Evolutionary conservation across 2,888 invertebrate genomes (phyloP), one percentile per base, ranked within the genome.

Genomic region (Tipula helvola): DNA sequence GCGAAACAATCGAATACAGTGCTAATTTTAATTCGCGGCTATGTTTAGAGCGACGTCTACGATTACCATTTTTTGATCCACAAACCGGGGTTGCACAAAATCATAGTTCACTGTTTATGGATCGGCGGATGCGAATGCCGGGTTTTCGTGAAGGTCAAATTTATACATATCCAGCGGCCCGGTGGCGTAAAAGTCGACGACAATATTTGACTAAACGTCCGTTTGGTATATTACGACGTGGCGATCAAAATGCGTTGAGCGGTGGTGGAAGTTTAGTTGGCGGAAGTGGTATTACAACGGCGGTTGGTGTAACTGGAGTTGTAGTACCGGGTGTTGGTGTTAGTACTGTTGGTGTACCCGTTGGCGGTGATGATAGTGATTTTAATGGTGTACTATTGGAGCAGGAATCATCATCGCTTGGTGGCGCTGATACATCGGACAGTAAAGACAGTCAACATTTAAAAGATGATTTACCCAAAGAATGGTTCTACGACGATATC

Each of bases 1-100:
- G 96, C 90, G 98, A 98, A 93, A 96, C 96, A 88, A 95, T 98
- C 90, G 98, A 98, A 92, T 97, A 96, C 90, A 97, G 98, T n/a
- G 96, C 97, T 86, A 97, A 95, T 90, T 98, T 97, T 91, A 99
- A 99, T 91, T 96, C 97, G 87, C 93, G 98, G 92, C 92, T 99
- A 93, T 96, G 97, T 91, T 94, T 97, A 88, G 98, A 99, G 92
- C 93, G 98, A 88, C 95, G 97, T 89, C 93, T 97, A 92, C 94
- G 98, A 88, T 94, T 98, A 93, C 99, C 99, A 39, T 99, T 98
- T 91, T 94, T 99, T 89, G 99, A 99, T 92, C 97, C 97, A n/a
- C 98, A 98, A 91, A 98, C 98, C 88, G 98, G 97, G 88, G 97
- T 99, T 86, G 98, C 98, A 42, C 99, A 99, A 91, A 98, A 96